A percentile compares a stretch with the other conserved stretches of the same genome.
Conservation (phyloP, 2,797 vertebrate species). For the Leuciscus waleckii region DNA sequence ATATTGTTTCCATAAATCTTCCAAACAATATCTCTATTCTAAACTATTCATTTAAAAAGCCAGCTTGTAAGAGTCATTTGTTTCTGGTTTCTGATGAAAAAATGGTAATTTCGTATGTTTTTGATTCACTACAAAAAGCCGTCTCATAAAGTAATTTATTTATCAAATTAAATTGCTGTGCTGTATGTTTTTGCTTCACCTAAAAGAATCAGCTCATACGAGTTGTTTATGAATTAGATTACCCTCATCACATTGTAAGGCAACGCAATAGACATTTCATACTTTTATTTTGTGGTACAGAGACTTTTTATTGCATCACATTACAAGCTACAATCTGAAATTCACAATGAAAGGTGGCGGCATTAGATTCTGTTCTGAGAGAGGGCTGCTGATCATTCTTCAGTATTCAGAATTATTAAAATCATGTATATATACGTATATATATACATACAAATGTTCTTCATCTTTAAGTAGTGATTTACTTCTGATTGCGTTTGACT, state of each 20-base stretch:
- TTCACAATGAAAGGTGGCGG: not conserved
- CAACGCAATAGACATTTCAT: not conserved
- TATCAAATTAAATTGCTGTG: not conserved
- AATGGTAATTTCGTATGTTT: not conserved
- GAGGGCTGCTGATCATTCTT: not conserved
- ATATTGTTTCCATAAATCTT: not conserved
- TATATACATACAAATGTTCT: not conserved
- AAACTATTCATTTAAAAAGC: not conserved
- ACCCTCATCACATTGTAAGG: not conserved
- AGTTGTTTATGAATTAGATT: not conserved
- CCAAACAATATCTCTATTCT: not conserved
- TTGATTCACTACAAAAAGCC: not conserved
- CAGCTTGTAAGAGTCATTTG: too few species aligned
- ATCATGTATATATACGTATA: too few species aligned
- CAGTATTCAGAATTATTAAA: too few species aligned
- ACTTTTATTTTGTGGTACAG: not conserved
- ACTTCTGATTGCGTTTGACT: not conserved
- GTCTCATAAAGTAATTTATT: not conserved
- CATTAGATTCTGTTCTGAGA: not conserved
- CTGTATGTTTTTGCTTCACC: not conserved
- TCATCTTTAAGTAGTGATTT: not conserved
- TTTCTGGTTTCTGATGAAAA: too few species aligned
- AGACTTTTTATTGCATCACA: not conserved
- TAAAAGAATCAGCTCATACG: not conserved
- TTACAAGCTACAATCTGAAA: not conserved